Evolutionary conservation across 1,140 invertebrate species (phyloP).

Genomic region (Ips typographus): DNA sequence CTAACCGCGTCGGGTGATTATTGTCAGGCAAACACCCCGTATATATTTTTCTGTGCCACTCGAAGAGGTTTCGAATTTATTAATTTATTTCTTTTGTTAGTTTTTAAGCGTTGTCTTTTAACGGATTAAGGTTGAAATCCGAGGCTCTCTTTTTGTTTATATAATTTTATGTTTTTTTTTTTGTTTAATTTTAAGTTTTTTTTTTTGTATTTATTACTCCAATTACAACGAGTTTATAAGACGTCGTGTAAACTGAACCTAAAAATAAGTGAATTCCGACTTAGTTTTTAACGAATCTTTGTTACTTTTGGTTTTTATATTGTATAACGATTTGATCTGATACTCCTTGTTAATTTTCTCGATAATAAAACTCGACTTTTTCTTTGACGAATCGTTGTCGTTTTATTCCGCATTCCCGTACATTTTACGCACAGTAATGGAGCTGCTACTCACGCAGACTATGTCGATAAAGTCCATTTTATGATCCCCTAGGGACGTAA

Average conservation of each 20-base stretch:
- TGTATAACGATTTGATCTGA: constrained; percentile 10
- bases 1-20: too few species aligned
- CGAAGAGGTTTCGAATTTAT: background rate
- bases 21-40: background rate
- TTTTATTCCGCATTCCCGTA: background rate
- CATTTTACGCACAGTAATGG: too few species aligned
- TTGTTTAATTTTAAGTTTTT: too few species aligned
- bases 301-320: constrained; percentile 20
- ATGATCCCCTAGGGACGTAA: too few species aligned
- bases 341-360: constrained; percentile 15
- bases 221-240: too few species aligned
- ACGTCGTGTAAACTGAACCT: background rate
- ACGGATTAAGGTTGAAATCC: too few species aligned
- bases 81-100: background rate
- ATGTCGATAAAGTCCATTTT: too few species aligned
- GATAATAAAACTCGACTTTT: background rate
- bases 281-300: constrained; percentile 6
- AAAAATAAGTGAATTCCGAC: constrained; percentile 10
- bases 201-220: too few species aligned
- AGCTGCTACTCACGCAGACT: too few species aligned
- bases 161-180: background rate
- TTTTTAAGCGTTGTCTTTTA: too few species aligned
- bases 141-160: background rate
- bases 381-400: background rate
- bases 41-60: background rate